Percentiles rank a stretch among this genome's conserved stretches.
Evolutionary conservation across 2,113 vertebrate species (phyloP).

Genomic region (Illadopsis cleaveri): DNA sequence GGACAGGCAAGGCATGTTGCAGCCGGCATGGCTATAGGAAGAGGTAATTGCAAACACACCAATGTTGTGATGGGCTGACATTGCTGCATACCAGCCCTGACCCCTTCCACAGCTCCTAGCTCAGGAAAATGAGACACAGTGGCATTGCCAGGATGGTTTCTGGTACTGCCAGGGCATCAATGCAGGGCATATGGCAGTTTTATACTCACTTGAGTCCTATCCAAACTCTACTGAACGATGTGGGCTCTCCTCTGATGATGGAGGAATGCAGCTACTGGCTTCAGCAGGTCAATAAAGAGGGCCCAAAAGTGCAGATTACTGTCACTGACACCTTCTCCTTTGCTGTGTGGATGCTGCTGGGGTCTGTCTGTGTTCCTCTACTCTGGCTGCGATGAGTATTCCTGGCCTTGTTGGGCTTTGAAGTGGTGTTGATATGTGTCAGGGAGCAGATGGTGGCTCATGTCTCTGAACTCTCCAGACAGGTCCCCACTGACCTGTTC

Average conservation of each 20-base stretch:
- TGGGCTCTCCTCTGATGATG: neutral
- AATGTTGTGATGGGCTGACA: neutral
- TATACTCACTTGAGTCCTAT: neutral
- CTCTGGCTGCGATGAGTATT: neutral
- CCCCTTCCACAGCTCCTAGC: neutral
- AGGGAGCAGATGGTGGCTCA: neutral
- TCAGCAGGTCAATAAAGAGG: neutral
- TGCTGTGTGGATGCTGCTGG: neutral
- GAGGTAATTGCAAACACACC: neutral
- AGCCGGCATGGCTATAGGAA: rapidly evolving
- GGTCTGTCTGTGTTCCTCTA: neutral
- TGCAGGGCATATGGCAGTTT: neutral
- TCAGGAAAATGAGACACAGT: neutral
- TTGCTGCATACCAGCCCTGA: neutral
- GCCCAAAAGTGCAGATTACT: neutral
- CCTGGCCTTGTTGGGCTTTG: neutral
- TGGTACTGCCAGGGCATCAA: neutral
- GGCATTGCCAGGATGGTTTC: neutral
- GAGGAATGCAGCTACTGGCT: neutral
- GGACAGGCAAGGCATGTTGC: rapidly evolving
- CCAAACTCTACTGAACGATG: neutral
- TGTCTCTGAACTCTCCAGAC: neutral
- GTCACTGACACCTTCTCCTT: neutral
- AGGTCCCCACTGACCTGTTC: neutral
- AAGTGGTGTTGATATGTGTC: neutral